phyloP scores from a whole-genome alignment of 2,797 vertebrate genomes.

The Clamator glandarius region DNA sequence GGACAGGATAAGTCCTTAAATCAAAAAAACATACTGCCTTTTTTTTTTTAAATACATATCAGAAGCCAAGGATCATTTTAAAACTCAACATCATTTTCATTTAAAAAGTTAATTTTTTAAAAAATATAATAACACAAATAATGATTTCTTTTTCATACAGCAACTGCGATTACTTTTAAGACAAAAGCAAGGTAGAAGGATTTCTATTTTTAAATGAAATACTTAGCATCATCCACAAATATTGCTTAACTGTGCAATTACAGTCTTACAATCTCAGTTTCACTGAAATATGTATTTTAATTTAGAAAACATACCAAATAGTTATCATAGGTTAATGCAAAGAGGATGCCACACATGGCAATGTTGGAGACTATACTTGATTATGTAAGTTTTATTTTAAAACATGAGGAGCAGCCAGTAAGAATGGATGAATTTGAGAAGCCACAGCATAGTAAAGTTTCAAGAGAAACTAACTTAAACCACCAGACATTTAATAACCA shows the following conservation, averaged over 20 bases:
- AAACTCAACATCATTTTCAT: not conserved
- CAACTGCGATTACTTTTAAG: not conserved
- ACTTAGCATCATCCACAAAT: not conserved
- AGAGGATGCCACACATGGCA: not conserved
- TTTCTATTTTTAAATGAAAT: not conserved
- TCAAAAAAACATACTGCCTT: not conserved
- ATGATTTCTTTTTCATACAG: not conserved
- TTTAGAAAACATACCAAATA: not conserved
- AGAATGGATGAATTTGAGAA: not conserved
- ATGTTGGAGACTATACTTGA: not conserved
- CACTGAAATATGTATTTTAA: not conserved
- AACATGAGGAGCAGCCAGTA: not conserved
- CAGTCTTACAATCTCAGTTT: not conserved
- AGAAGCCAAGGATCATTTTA: not conserved
- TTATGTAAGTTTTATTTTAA: not conserved
- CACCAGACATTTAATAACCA: not conserved
- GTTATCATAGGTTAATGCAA: not conserved
- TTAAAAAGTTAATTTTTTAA: not conserved
- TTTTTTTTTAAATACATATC: not conserved
- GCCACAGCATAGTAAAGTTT: not conserved
- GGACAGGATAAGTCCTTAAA: not conserved
- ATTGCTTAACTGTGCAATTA: not conserved
- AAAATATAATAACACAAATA: not conserved
- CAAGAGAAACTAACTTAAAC: not conserved
- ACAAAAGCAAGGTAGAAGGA: too few relatives aligned